These are phyloP conservation scores for Sialia sialis DNA, from an alignment of 2,113 vertebrate species.

Conservation along the genomic window DNA sequence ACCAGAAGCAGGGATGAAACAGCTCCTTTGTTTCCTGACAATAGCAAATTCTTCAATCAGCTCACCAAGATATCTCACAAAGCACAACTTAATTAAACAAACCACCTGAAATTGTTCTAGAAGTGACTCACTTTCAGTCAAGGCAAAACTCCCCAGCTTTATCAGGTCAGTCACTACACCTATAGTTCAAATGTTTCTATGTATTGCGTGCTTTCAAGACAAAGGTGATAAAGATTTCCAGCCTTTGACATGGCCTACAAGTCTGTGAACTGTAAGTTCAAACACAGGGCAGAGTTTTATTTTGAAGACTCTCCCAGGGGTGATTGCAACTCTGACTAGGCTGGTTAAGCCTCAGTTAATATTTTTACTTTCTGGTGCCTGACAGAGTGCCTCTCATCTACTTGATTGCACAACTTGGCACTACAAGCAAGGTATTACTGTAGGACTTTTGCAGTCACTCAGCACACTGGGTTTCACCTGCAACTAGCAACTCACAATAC, in stretches of 20 bases:
- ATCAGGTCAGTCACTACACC: neutral
- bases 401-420: accelerated
- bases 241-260: neutral
- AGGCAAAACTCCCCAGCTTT: neutral
- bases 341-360: neutral
- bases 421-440: neutral
- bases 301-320: neutral
- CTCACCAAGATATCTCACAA: neutral
- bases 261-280: neutral
- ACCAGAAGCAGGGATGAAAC: neutral
- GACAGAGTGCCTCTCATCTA: neutral
- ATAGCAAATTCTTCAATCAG: neutral
- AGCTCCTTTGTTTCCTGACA: neutral
- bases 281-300: neutral
- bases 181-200: neutral
- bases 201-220: neutral
- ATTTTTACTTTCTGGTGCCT: neutral
- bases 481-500: neutral
- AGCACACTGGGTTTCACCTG: neutral
- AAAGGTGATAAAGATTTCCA: neutral
- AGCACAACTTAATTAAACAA: neutral
- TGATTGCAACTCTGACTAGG: neutral
- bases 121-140: neutral
- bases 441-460: neutral
- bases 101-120: neutral